Evolutionary conservation across 2,888 invertebrate genomes (phyloP), one percentile per base, ranked within the genome.

Genomic region (Linyphia triangularis): DNA sequence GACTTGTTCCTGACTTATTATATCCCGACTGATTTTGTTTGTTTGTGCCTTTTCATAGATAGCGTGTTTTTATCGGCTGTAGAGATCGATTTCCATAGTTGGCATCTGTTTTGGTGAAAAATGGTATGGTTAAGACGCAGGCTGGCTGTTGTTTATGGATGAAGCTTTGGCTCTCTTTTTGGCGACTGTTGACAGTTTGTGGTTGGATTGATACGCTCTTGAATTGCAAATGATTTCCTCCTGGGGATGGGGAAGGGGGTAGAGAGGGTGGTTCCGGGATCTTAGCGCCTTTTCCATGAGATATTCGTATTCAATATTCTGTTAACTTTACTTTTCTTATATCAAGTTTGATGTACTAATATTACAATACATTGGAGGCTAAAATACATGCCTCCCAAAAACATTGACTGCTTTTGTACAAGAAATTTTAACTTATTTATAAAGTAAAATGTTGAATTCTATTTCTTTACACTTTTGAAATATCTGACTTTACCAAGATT

Each of bases 161-260:
- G 73, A 9, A 24, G 26, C 26, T 70, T 67, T 43, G 6, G 10
- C 9, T 0, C 26, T 51, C n/a, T 51, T 51, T 51, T 13, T 16
- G 51, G 63, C 57, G 13, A 22, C 28, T 0, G 28, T 16, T 57
- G 57, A 30, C 57, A 57, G 30, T 59, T 16, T 5, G n/a, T n/a
- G n/a, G 43, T 16, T 30, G 24, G 57, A 73, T 77, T 22, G 63
- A 2, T 40, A 2, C 13, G 7, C n/a, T 30, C 67, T 26, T 40
- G 63, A 63, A 63, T 77, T 77, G 59, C 77, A 63, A 77, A 77
- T 77, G 26, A 26, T 63, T 40, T 33, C 16, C 22, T 22, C 19
- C 10, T 4, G 16, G 13, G 26, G 28, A 7, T n/a, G 4, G 13
- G 9, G 28, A 69, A 6, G 67, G 13, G 24, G 16, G 2, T n/a